phyloP scores from a whole-genome alignment of 2,113 vertebrate genomes.

The Oenanthe oenanthe region DNA sequence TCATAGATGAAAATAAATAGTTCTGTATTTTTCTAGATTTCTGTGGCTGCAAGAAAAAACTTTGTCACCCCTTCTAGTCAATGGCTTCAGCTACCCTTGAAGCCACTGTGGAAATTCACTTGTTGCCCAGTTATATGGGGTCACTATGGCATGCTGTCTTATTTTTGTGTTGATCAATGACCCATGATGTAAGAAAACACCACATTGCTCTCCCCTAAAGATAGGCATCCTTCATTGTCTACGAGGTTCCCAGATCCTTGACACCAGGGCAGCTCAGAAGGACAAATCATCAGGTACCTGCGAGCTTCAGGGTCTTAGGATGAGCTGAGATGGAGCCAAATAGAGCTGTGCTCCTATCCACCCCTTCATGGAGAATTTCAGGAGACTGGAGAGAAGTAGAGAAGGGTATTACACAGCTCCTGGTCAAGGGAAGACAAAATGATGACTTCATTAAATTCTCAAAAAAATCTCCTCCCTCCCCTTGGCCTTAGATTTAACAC shows the following conservation, averaged over 20 bases:
- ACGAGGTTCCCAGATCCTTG: not conserved
- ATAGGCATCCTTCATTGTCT: not conserved
- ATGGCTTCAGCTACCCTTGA: not conserved
- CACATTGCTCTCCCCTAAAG: not conserved
- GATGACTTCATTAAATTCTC: not conserved
- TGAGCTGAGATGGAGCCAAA: not conserved
- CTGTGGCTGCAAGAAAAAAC: not conserved
- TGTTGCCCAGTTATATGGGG: not conserved
- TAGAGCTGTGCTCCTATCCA: not conserved
- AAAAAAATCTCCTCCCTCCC: not conserved
- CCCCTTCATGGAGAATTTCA: not conserved
- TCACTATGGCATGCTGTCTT: not conserved
- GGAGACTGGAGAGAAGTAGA: not conserved
- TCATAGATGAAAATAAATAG: not conserved
- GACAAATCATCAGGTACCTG: not conserved
- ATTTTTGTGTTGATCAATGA: not conserved
- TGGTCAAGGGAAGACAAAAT: not conserved
- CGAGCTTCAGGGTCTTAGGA: not conserved
- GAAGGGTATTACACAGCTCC: not conserved
- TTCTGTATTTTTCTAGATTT: not conserved
- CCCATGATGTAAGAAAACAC: not conserved
- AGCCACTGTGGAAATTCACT: not conserved
- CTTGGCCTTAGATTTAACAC: not conserved
- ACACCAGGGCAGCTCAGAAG: not conserved
- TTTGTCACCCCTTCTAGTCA: not conserved